phyloP scores from a whole-genome alignment of 2,888 invertebrate genomes.

The Drosophila dives region DNA sequence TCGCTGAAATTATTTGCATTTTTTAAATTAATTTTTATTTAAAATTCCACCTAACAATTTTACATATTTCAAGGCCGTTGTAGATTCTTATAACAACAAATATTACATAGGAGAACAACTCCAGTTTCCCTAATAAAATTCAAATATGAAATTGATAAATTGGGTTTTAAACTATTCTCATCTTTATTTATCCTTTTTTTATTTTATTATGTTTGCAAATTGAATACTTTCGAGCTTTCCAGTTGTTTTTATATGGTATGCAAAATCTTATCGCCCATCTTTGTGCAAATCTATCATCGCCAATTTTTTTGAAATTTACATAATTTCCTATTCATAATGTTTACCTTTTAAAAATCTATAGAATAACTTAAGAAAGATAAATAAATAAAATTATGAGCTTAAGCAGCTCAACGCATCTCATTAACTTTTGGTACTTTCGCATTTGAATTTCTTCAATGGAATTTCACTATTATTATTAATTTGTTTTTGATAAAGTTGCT shows the following conservation, averaged over 20 bases:
- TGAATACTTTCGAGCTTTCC: background rate
- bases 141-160: background rate
- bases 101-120: background rate
- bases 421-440: slow-evolving; percentile 7
- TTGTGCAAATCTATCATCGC: background rate
- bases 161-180: background rate
- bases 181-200: background rate
- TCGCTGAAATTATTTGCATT: too few relatives aligned
- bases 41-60: too few relatives aligned
- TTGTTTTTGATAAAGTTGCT: slow-evolving; percentile 81
- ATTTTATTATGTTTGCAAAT: background rate
- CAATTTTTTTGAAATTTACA: background rate
- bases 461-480: slow-evolving; percentile 55
- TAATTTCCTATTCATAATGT: background rate
- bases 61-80: background rate
- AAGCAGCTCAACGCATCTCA: slow-evolving; percentile 3
- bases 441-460: slow-evolving; percentile 34
- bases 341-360: slow-evolving; percentile 6
- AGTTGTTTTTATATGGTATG: too few relatives aligned
- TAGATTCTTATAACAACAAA: rapidly evolving
- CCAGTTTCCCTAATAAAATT: background rate
- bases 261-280: background rate
- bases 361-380: slow-evolving; percentile 1
- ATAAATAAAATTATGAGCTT: slow-evolving; percentile 14
- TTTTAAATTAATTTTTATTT: too few relatives aligned